Percentiles rank a stretch among this genome's conserved stretches.
phyloP scores from a whole-genome alignment of 2,113 vertebrate species.

The Asarcornis scutulata region DNA sequence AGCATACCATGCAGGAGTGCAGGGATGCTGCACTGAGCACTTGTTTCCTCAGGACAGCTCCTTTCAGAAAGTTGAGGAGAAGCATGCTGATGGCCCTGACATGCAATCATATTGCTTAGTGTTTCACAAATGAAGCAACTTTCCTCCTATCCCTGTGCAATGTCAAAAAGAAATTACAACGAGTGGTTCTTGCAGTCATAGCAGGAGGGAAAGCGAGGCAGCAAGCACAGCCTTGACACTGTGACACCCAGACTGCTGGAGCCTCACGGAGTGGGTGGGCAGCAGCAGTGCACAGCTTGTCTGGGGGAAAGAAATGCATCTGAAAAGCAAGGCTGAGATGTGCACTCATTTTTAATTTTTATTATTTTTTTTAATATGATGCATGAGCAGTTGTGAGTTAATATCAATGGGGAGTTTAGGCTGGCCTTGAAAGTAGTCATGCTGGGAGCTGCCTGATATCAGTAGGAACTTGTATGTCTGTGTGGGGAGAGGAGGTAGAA shows the following conservation, averaged over 20 bases:
- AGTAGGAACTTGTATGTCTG: not conserved
- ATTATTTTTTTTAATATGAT: accelerated
- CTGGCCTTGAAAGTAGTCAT: accelerated
- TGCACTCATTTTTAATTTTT: not conserved
- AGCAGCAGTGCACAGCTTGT: not conserved
- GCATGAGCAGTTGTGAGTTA: accelerated
- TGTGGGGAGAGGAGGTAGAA: not conserved
- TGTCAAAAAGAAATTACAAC: not conserved
- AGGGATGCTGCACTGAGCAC: not conserved
- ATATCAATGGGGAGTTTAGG: not conserved
- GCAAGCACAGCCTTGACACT: too few relatives aligned
- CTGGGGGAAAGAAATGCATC: not conserved
- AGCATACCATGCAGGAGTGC: accelerated
- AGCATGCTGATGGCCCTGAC: not conserved
- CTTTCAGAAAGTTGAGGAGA: not conserved
- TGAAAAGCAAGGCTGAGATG: not conserved
- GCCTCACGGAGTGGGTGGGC: not conserved
- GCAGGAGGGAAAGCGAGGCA: not conserved
- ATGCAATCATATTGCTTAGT: not conserved
- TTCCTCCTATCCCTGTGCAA: not conserved
- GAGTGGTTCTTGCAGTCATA: not conserved
- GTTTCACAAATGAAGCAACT: not conserved
- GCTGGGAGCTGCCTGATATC: not conserved
- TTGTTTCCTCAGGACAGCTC: not conserved
- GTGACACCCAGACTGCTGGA: not conserved